A percentile compares a stretch with the other conserved stretches of the same genome.
These are phyloP conservation scores for Drosophila demipolita DNA, from an alignment of 2,888 invertebrate genomes.

Conservation along the genomic window DNA sequence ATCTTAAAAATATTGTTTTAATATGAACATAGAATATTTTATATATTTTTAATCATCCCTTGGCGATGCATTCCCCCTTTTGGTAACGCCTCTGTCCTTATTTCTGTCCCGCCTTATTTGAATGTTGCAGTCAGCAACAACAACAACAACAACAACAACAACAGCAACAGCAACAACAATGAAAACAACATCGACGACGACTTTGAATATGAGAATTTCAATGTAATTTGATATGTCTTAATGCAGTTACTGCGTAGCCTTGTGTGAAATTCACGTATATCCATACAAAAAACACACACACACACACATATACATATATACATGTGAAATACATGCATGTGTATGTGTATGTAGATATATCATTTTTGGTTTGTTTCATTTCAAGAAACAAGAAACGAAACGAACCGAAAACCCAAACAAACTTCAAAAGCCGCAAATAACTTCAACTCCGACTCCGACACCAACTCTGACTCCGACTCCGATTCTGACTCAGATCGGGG, in stretches of 20 bases:
- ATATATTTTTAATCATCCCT: not conserved
- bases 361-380: slow-evolving; percentile 48
- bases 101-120: slow-evolving; percentile 23
- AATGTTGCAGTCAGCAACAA: slow-evolving; percentile 29
- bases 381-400: slow-evolving; percentile 43
- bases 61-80: slow-evolving; percentile 1
- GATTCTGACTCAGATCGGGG: slow-evolving; percentile 17
- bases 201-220: slow-evolving; percentile 74
- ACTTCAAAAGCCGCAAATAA: slow-evolving; percentile 58
- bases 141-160: slow-evolving; percentile 15
- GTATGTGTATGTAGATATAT: slow-evolving; percentile 25
- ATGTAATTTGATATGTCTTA: slow-evolving; percentile 69
- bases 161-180: too few relatives aligned
- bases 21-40: not conserved
- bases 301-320: slow-evolving; percentile 2
- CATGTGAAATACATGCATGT: not conserved
- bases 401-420: slow-evolving; percentile 22
- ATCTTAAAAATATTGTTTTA: not conserved
- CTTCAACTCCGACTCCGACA: slow-evolving; percentile 15
- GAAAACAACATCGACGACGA: slow-evolving; percentile 33
- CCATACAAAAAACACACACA: slow-evolving; percentile 22
- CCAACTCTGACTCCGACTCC: not conserved
- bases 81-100: slow-evolving; percentile 23
- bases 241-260: slow-evolving; percentile 66
- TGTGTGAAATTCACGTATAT: slow-evolving; percentile 70